Percentiles rank a stretch among this genome's conserved stretches.
Conservation (phyloP, 2,888 invertebrate species). For the Drosophila flavopinicola region DNA sequence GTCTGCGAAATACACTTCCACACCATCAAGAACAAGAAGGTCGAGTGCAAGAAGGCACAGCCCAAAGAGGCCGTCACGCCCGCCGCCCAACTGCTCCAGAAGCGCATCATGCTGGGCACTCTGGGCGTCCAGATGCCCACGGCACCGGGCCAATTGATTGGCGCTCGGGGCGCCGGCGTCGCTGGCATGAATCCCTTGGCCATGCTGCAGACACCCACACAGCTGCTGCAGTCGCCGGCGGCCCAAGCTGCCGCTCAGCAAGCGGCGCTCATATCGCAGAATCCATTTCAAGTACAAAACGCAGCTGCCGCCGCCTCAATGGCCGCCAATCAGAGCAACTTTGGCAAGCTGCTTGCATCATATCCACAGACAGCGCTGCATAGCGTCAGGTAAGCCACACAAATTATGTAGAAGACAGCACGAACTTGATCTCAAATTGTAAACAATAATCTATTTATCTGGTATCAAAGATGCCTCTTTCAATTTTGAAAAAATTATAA, state of each 20-base stretch:
- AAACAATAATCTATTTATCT: no score
- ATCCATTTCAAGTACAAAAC: conserved; percentile 85
- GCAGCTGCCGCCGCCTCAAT: conserved; percentile 86
- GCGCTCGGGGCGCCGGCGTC: conserved; percentile 82
- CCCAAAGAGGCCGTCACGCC: conserved; percentile 94
- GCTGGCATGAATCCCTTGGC: conserved; percentile 86
- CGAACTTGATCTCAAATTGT: no score
- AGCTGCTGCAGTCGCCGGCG: conserved; percentile 77
- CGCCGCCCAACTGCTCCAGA: conserved; percentile 88
- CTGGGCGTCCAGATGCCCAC: conserved; percentile 87
- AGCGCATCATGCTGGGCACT: conserved; percentile 89
- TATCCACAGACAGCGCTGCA: conserved; percentile 86
- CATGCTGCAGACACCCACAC: conserved; percentile 85
- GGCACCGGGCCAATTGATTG: conserved; percentile 86
- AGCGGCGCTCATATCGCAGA: conserved; percentile 85
- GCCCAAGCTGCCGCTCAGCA: conserved; percentile 84
- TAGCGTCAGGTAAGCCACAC: conserved; percentile 82
- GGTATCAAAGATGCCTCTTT: no score
- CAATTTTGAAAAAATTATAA: no score
- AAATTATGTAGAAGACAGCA: no score
- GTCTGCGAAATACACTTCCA: conserved; percentile 97
- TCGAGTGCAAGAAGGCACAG: conserved; percentile 96
- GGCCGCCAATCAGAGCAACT: conserved; percentile 87
- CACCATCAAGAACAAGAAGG: conserved; percentile 95
- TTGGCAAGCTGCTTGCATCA: conserved; percentile 88